A percentile compares a stretch with the other conserved stretches of the same genome.
phyloP scores from a whole-genome alignment of 2,797 vertebrate species.

The Manis javanica region DNA sequence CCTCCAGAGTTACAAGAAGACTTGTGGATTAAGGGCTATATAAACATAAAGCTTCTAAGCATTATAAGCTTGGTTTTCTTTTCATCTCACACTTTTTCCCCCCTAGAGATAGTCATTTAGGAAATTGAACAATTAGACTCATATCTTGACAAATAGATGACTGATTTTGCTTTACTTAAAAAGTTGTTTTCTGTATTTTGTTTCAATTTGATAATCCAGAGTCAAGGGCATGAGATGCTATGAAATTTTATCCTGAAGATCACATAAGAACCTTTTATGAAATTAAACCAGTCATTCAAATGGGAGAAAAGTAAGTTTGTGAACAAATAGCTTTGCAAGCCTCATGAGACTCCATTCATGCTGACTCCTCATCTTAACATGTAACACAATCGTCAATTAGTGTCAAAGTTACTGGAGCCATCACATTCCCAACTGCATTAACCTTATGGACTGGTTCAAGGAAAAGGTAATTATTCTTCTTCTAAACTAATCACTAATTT shows the following conservation, averaged over 20 bases:
- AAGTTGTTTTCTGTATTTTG: constrained; percentile 31
- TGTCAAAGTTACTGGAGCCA: constrained; percentile 85
- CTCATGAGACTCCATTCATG: constrained; percentile 77
- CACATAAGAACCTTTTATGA: constrained; percentile 77
- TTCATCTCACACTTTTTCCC: neutral
- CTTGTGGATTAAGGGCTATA: neutral
- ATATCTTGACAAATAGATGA: neutral
- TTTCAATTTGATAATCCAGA: constrained; percentile 56
- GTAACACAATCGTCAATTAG: constrained; percentile 87
- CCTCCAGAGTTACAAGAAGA: neutral
- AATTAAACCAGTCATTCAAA: constrained; percentile 79
- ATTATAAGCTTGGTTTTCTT: neutral
- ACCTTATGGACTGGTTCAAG: constrained; percentile 85
- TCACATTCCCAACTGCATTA: constrained; percentile 84
- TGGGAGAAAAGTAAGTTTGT: constrained; percentile 75
- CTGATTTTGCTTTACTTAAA: constrained; percentile 27
- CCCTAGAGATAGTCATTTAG: neutral
- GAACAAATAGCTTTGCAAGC: constrained; percentile 76
- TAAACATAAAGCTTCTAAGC: neutral
- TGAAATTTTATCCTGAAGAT: constrained; percentile 77
- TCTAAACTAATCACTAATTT: constrained; percentile 88
- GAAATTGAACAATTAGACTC: neutral
- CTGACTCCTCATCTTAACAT: constrained; percentile 85
- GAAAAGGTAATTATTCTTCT: constrained; percentile 85
- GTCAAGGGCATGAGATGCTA: constrained; percentile 48